These are phyloP conservation scores for Lanistes nyassanus DNA, from an alignment of 1,140 invertebrate genomes.

Conservation along the genomic window DNA sequence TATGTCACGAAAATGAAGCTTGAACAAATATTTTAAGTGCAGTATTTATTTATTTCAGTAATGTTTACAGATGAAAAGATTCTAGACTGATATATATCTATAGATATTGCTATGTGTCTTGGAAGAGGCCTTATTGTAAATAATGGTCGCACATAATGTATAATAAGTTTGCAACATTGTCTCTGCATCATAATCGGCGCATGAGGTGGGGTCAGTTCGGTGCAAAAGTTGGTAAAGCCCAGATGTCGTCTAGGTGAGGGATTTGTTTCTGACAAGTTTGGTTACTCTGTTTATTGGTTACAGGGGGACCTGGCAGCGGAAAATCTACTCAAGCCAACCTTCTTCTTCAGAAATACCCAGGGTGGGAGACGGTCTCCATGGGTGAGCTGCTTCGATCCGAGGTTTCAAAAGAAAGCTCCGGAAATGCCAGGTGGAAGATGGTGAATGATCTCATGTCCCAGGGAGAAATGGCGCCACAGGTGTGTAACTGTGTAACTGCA, in stretches of 20 bases:
- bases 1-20: no score
- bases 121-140: no score
- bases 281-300: constrained; percentile 9
- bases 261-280: not conserved
- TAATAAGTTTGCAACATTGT: not conserved
- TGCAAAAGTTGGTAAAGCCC: not conserved
- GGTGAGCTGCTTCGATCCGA: constrained; percentile 52
- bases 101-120: no score
- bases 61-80: no score
- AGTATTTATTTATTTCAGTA: no score
- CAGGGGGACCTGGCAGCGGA: constrained; percentile 62
- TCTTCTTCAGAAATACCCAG: constrained; percentile 48
- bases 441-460: constrained; percentile 53
- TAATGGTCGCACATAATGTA: not conserved
- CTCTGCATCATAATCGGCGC: not conserved
- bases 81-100: no score
- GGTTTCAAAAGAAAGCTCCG: constrained; percentile 44
- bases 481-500: constrained; percentile 28
- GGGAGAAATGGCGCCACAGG: constrained; percentile 63
- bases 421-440: constrained; percentile 58
- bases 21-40: no score
- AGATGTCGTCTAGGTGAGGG: not conserved
- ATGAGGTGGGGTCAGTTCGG: no score
- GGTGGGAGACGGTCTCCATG: constrained; percentile 59
- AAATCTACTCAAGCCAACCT: constrained; percentile 52